Evolutionary conservation across 2,113 vertebrate species (phyloP), one percentile per base, ranked within the genome.

Genomic region (Harpagus bidentatus): DNA sequence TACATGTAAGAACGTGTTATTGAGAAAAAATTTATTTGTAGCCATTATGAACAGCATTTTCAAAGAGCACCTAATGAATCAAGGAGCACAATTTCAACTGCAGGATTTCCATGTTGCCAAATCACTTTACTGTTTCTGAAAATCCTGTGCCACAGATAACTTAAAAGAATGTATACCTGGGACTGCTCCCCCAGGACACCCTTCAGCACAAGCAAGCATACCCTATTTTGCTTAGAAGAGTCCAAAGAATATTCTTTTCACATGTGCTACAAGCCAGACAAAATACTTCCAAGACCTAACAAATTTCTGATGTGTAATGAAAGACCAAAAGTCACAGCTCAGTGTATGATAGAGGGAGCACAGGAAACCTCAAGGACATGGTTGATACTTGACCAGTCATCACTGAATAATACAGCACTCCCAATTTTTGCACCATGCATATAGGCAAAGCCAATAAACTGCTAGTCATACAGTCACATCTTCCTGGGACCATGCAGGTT

Each of bases 181-280:
- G 4, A 84, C 7, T 4, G 1, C 48, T 70, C 6, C 6, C 20
- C 22, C 29, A 50, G 42, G 21, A 43, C 32, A 52, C 8, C 19
- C 13, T 47, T 52, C 0, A 1, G 13, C 17, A 59, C 22, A 65
- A 56, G 9, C 3, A 48, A 56, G 32, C 4, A 12, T 3, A 2
- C 6, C 7, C 7, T 18, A 7, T 28, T 65, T 67, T 42, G 34
- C 32, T 38, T 43, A 9, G 7, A 43, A 56, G 6, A 63, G 7
- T 59, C 29, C 6, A 28, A 73, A 80, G 16, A 74, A 29, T 3
- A 3, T 32, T n/a, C 1, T 56, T 50, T 59, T 31, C 7, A 12
- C 4, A 1, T 8, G 5, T 34, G 14, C 40, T 50, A 47, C 31
- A 23, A 76, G 20, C 40, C 45, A 29, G 16, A 23, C 20, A 45